phyloP scores from a whole-genome alignment of 2,888 invertebrate genomes.

The Rhingia campestris region DNA sequence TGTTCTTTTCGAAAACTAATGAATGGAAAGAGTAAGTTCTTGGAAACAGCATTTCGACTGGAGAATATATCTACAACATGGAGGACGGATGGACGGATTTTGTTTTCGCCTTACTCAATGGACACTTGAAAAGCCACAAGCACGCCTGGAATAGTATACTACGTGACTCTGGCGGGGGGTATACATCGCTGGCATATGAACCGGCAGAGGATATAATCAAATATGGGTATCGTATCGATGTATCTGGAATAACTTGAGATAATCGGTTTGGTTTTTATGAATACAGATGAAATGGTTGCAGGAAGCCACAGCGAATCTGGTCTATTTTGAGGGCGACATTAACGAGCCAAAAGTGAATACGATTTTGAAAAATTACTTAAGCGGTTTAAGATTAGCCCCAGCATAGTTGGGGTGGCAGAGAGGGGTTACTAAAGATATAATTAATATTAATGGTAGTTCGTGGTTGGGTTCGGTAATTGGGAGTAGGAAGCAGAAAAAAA shows the following conservation, averaged over 20 bases:
- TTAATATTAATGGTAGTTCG: conserved; percentile 19
- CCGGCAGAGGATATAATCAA: neutral
- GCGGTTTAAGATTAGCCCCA: neutral
- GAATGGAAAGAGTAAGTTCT: conserved; percentile 25
- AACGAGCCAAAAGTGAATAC: conserved; percentile 12
- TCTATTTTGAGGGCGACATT: neutral
- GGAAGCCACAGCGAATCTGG: conserved; percentile 1
- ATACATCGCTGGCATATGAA: neutral
- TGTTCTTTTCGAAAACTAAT: conserved; percentile 21
- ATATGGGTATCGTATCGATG: neutral
- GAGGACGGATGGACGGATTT: conserved; percentile 8
- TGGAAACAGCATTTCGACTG: no score
- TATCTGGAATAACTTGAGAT: conserved; percentile 13
- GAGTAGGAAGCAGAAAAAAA: no score
- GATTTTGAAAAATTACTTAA: neutral
- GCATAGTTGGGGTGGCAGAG: neutral
- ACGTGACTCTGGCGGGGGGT: conserved; percentile 5
- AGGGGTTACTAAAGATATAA: neutral
- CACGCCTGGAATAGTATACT: conserved; percentile 12
- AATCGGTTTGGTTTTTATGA: conserved; percentile 25
- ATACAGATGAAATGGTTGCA: neutral
- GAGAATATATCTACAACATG: no score
- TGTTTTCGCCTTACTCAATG: conserved; percentile 7
- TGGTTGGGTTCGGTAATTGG: conserved; percentile 16
- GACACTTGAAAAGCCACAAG: conserved; percentile 39